phyloP scores from a whole-genome alignment of 1,140 invertebrate genomes.

The Mactra quadrangularis region DNA sequence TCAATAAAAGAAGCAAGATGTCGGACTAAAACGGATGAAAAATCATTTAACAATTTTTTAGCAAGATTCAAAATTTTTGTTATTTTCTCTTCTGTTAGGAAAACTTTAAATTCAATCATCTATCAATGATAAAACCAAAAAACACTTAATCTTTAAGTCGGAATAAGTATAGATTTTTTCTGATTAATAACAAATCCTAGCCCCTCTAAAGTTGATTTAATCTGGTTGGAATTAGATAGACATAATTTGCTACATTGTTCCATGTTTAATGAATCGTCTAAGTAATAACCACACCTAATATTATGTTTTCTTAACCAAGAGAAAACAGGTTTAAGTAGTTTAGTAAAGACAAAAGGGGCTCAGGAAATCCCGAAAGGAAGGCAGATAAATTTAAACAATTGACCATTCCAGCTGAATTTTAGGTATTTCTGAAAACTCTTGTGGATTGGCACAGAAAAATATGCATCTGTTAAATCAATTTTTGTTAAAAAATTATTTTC shows the following conservation, averaged over 20 bases:
- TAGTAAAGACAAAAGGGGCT: conserved; percentile 32
- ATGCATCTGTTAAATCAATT: background rate
- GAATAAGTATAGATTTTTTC: no score
- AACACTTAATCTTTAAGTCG: no score
- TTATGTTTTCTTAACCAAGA: conserved; percentile 24
- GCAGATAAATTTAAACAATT: background rate
- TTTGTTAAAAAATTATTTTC: background rate
- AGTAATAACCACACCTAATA: conserved; percentile 38
- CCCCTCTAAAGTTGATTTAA: no score
- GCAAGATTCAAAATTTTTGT: no score
- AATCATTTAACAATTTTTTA: no score
- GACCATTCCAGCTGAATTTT: conserved; percentile 3
- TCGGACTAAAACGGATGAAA: no score
- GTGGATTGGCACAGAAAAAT: background rate
- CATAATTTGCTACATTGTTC: background rate
- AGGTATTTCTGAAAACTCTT: background rate
- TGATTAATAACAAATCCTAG: no score
- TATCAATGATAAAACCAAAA: no score
- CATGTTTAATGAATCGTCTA: conserved; percentile 43
- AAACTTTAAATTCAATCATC: no score
- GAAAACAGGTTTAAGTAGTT: conserved; percentile 44
- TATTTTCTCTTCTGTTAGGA: no score
- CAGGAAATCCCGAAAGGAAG: background rate
- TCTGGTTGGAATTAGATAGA: background rate
- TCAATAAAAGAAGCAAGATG: no score